Evolutionary conservation across 2,888 invertebrate genomes (phyloP), one percentile per base, ranked within the genome.

Genomic region (Morpho deidamia): DNA sequence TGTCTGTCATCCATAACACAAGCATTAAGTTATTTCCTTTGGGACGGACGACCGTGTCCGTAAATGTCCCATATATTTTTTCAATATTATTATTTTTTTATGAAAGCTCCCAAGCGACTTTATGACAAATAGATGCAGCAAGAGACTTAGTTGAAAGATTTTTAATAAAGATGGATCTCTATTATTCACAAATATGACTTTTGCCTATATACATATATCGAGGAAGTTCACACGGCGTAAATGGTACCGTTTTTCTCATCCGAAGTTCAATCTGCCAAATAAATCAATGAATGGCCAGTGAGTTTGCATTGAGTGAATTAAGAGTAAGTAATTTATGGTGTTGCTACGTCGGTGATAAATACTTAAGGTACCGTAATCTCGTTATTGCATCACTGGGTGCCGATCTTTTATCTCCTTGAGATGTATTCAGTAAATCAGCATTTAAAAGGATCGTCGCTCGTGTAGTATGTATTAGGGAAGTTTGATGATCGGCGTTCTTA

Each of bases 321-420:
- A 74, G 70, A 74, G 72, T 75, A 61, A 68, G 62, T 70, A 80
- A 79, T 75, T 78, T 78, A 76, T 77, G 64, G 65, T 51, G 45
- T 11, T 49, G 38, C 48, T 41, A 70, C 68, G 64, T 62, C 69
- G 71, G 72, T 67, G 69, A 80, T 84, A 83, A 83, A 85, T 83
- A 83, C 65, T 67, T 46, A 51, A 55, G 56, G 73, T 82, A 80
- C 84, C 83, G 83, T 77, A 70, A 78, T 74, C 70, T 70, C 66
- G 69, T 75, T 76, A 73, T 77, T 74, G 73, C 74, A 75, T 78
- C 77, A 79, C 66, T 69, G 70, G 66, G 67, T 68, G 68, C 62
- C 66, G 62, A 38, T 44, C 41, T 49, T 43, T 38, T 49, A 52
- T 42, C 42, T 14, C 32, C 35, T 7, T 43, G 42, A 35, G 46